Evolutionary conservation across 2,888 invertebrate species (phyloP).

Genomic region (Stratiomys singularior): DNA sequence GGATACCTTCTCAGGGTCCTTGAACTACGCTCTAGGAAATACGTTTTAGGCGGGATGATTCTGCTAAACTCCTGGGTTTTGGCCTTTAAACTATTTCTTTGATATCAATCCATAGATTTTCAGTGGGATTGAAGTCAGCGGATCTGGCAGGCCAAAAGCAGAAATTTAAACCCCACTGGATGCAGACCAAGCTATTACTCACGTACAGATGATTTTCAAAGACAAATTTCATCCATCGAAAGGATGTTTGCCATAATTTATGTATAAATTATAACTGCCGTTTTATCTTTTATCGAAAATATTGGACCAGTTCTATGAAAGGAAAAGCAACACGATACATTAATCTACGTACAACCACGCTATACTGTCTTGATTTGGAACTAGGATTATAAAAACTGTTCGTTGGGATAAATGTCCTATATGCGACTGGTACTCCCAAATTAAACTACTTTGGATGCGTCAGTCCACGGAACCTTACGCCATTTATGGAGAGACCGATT

Average conservation of each 20-base stretch:
- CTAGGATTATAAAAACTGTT: constrained; percentile 1
- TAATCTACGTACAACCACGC: constrained; percentile 51
- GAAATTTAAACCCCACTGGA: background rate
- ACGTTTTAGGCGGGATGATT: no score
- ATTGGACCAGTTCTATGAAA: constrained; percentile 52
- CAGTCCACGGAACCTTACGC: constrained; percentile 19
- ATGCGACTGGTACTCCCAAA: constrained; percentile 3
- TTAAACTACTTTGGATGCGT: constrained; percentile 31
- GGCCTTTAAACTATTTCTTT: constrained; percentile 6
- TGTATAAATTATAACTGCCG: constrained; percentile 51
- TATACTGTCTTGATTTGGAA: constrained; percentile 41
- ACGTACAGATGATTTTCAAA: constrained; percentile 49
- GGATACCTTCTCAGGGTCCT: constrained; percentile 21
- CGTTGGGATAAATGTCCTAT: background rate
- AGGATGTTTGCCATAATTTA: constrained; percentile 51
- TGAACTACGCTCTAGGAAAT: constrained; percentile 8
- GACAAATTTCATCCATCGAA: constrained; percentile 51
- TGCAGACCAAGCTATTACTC: background rate
- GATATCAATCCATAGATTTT: constrained; percentile 44
- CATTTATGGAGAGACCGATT: constrained; percentile 12
- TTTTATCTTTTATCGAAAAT: constrained; percentile 50
- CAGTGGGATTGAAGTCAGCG: constrained; percentile 40
- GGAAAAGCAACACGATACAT: constrained; percentile 52
- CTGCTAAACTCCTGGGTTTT: background rate
- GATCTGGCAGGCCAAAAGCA: constrained; percentile 42